These are phyloP conservation scores for Machaerirhynchus nigripectus DNA, from an alignment of 2,113 vertebrate species.

Conservation along the genomic window DNA sequence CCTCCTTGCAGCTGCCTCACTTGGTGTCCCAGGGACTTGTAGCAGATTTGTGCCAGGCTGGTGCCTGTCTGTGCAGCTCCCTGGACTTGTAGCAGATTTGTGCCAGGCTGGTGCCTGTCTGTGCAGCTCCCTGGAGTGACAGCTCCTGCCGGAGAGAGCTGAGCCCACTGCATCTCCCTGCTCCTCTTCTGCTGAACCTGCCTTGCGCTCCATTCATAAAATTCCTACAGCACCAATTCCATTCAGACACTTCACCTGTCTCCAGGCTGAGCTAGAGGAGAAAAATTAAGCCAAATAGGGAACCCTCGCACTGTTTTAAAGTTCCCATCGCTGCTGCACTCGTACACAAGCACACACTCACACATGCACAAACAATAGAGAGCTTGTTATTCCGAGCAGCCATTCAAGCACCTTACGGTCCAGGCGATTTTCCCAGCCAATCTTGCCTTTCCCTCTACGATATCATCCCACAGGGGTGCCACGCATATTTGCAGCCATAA, in stretches of 20 bases:
- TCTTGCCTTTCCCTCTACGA: neutral
- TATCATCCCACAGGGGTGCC: neutral
- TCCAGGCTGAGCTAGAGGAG: neutral
- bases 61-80: neutral
- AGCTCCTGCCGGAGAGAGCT: neutral
- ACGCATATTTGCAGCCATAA: neutral
- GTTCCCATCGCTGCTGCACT: neutral
- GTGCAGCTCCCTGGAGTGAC: neutral
- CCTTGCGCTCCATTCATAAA: constrained; percentile 22
- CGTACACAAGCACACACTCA: neutral
- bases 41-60: neutral
- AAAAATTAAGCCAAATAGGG: neutral
- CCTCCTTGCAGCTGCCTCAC: neutral
- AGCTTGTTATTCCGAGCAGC: neutral
- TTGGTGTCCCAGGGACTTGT: neutral
- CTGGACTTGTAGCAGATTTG: neutral
- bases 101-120: neutral
- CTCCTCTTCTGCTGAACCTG: neutral
- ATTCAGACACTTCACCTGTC: neutral
- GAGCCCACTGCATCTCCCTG: neutral
- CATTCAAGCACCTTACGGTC: neutral
- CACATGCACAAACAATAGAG: neutral
- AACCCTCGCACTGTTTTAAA: neutral
- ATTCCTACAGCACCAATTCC: neutral
- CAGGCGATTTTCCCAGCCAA: neutral